Conservation (phyloP, 92 coral and sea anemone species). For the Micromussa lordhowensis region DNA sequence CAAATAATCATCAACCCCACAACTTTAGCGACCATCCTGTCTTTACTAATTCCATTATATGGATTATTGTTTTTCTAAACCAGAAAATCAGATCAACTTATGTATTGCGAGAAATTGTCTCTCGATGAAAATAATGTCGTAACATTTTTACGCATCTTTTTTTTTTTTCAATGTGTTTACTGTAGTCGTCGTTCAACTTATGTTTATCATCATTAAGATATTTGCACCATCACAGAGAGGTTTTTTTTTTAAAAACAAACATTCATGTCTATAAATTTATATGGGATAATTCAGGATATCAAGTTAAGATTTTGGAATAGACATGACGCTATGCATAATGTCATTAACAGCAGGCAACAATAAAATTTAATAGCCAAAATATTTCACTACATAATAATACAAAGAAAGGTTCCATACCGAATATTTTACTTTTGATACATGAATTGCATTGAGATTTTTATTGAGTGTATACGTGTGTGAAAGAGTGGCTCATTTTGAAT, state of each 20-base stretch:
- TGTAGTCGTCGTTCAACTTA: too few species aligned
- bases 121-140: background rate
- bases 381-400: background rate
- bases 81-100: background rate
- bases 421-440: too few species aligned
- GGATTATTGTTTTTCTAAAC: too few species aligned
- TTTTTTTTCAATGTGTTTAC: too few species aligned
- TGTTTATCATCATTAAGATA: too few species aligned
- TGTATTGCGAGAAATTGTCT: background rate
- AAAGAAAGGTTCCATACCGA: background rate
- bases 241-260: too few species aligned
- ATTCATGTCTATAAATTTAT: too few species aligned
- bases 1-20: background rate
- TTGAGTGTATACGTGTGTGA: background rate
- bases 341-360: background rate
- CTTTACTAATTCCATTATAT: background rate
- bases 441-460: background rate
- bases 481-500: background rate
- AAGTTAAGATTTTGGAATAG: background rate
- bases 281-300: too few species aligned
- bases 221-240: too few species aligned
- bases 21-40: too few species aligned
- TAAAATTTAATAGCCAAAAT: background rate
- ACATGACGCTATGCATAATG: background rate
- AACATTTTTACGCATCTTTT: too few species aligned